Base-by-base conservation (phyloP, 2,888 invertebrate species). In the Nipponacmea schrenckii region DNA sequence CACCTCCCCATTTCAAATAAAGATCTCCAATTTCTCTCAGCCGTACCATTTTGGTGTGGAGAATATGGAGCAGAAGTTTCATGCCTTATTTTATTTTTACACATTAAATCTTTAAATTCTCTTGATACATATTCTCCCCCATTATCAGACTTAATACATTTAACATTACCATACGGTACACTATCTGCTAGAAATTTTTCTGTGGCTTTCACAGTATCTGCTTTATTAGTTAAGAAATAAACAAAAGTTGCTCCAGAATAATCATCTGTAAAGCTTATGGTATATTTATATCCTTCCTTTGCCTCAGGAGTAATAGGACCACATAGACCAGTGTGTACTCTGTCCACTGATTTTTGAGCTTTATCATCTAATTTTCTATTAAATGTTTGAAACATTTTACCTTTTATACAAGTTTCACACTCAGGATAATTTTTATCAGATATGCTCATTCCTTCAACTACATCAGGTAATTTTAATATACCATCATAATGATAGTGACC, bases 401-500 rank as follows among this genome's bases (percentile, higher is more conserved):
- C 76, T 27, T 56, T 15, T 8, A 67, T 24, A 62, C 73, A 77
- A 14, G 62, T 39, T 45, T 69, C 73, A 66, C 75, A 77, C 7
- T 64, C 67, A 62, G 65, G 46, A 14, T 71, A 14, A 50, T 27
- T 44, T 24, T 68, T 66, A 26, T 50, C 66, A 46, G 65, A 68
- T 4, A 75, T 69, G 45, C 12, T 69, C 68, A 71, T 73, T 20
- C 63, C 62, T 17, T 69, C 56, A 39, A 72, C 72, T n/a, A 39
- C 67, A 5, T 39, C 65, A 66, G 74, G 69, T 15, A 76, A 20
- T 20, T 64, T 75, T 20, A 67, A 15, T 45, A 76, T 62, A 46
- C 69, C 74, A 31, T 65, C 46, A n/a, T 70, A 44, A 69, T 77
- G 75, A 62, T 74, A 77, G 56, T 77, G 75, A n/a, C 77, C 77